Evolutionary conservation across 1,140 invertebrate genomes (phyloP).

Genomic region (Ridgeia piscesae): DNA sequence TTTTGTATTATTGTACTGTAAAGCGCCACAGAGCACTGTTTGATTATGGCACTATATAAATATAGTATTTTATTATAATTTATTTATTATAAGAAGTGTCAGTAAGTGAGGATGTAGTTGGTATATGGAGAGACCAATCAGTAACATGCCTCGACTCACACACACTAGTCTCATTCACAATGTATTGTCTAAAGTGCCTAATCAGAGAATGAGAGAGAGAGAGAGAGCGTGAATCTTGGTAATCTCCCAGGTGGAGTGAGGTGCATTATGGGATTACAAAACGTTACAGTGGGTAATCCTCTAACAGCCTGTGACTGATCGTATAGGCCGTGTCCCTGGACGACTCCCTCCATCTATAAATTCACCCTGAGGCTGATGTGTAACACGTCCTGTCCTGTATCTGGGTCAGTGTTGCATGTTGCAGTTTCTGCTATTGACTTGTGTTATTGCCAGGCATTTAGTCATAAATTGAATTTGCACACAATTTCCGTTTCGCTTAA

Average conservation of each 20-base stretch:
- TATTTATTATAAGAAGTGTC: too few relatives aligned
- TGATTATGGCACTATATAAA: too few relatives aligned
- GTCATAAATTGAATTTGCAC: neutral
- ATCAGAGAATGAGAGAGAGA: too few relatives aligned
- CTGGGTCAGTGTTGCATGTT: neutral
- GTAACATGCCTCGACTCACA: too few relatives aligned
- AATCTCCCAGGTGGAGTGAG: neutral
- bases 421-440: neutral
- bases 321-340: neutral
- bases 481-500: neutral
- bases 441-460: neutral
- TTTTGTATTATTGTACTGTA: too few relatives aligned
- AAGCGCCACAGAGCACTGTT: too few relatives aligned
- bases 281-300: neutral
- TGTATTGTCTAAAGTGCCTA: neutral
- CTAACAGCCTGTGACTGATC: neutral
- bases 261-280: neutral
- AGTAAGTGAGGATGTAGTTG: too few relatives aligned
- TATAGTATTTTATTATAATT: too few relatives aligned
- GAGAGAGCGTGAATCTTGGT: neutral
- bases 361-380: too few relatives aligned
- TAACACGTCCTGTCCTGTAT: neutral
- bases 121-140: too few relatives aligned
- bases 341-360: neutral
- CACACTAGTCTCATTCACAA: neutral